Percentiles rank a stretch among this genome's conserved stretches.
These are phyloP conservation scores for Dasyornis broadbenti DNA, from an alignment of 2,113 vertebrate species.

Conservation along the genomic window DNA sequence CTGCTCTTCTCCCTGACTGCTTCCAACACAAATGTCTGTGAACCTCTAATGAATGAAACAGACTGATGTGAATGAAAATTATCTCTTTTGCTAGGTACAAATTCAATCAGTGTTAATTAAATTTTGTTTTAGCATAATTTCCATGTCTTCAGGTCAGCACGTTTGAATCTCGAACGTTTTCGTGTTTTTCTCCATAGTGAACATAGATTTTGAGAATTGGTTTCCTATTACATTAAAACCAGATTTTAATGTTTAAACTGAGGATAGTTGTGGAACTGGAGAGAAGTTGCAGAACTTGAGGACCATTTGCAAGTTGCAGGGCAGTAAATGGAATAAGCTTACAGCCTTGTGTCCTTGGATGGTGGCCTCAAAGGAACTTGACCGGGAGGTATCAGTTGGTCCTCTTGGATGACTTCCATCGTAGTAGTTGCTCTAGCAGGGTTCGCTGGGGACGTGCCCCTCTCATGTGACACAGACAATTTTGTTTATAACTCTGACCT, in stretches of 20 bases:
- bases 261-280: not conserved
- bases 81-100: not conserved
- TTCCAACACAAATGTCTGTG: rapidly evolving
- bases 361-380: slow-evolving; percentile 26
- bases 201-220: not conserved
- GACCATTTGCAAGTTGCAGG: not conserved
- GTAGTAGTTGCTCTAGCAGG: slow-evolving; percentile 28
- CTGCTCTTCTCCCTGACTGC: not conserved
- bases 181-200: not conserved
- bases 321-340: not conserved
- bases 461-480: slow-evolving; percentile 37
- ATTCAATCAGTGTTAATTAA: not conserved
- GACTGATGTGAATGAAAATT: not conserved
- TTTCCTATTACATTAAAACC: not conserved
- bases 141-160: rapidly evolving
- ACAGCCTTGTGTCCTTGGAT: slow-evolving; percentile 1
- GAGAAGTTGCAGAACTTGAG: not conserved
- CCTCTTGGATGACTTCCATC: slow-evolving; percentile 51
- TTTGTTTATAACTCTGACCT: slow-evolving; percentile 48
- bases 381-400: slow-evolving; percentile 33
- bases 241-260: not conserved
- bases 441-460: not conserved
- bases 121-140: not conserved
- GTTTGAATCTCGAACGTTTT: not conserved
- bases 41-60: not conserved